Evolutionary conservation across 2,888 invertebrate genomes (phyloP), one percentile per base, ranked within the genome.

Genomic region (Drosophila infuscata): DNA sequence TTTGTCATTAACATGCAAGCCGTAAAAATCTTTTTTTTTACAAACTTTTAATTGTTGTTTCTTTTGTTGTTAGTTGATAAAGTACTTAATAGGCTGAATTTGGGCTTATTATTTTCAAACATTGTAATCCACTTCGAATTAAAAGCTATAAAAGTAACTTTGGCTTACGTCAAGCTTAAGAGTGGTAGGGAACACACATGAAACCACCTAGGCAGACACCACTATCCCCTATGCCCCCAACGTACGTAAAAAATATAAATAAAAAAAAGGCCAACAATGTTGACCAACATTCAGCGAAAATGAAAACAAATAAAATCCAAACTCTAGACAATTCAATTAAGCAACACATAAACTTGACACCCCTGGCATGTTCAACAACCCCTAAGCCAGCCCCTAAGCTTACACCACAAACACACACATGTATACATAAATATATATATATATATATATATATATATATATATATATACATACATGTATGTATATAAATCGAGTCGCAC

Each of bases 331-430:
- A 88, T 88, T 88, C 86, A 88, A 88, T 85, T 85, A 86, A 81
- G 75, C 74, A 85, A 69, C 86, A 83, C 86, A 88, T 88, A 86
- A 88, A 88, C 83, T 77, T 86, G 79, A 86, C 81, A 86, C 83
- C 72, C 71, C 64, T 35, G 43, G 48, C 49, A 53, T 46, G 57
- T 61, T 49, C 52, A 68, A 48, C 62, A 48, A 53, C 36, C 58
- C 57, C 51, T 25, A 20, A 11, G 8, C 33, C 25, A 32, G 29
- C 32, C 35, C 33, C 15, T 11, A 11, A 41, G 48, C 38, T 58
- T 36, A 49, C 49, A 41, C 20, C 0, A 54, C 48, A 35, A 17
- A 38, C 9, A 41, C n/a, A n/a, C 8, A 17, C 36, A 36, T 7
- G 15, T 7, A 36, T 1, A 36, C 0, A 17, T 8, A 17, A 3